Base-by-base conservation (phyloP, 2,888 invertebrate genomes). In the Cabera pusaria region DNA sequence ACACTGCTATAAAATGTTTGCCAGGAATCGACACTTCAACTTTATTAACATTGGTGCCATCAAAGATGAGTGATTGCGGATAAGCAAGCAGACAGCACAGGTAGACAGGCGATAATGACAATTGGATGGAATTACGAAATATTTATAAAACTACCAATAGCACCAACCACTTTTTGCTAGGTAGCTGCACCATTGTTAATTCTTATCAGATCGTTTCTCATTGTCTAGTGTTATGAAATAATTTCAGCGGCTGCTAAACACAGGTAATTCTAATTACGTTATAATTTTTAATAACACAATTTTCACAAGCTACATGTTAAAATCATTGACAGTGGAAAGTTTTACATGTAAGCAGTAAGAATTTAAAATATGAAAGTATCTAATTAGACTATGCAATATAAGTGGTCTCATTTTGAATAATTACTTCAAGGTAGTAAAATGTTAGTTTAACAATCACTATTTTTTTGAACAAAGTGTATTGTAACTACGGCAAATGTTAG, bases 321-420 rank as follows among this genome's bases (percentile, higher is more conserved):
- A 24, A 16, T 23, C 22, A 40, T 19, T 35, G 40, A 38, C 24
- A 33, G 28, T 29, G 24, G 42, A 49, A 49, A 49, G 49, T 39
- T 9, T 36, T 34, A 32, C 35, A 31, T 32, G 25, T 18, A 29
- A 28, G 10, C 20, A 8, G 14, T 26, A 51, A 47, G 45, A 48
- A 53, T 51, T 57, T 56, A 55, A 60, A 63, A 60, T 60, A 61
- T 52, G 72, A 74, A 75, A 75, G 70, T 62, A 57, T 46, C 49
- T 68, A 68, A 75, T 71, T 69, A 58, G 49, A 64, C 56, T 52
- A 61, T 59, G 59, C 62, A 59, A 56, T 59, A 64, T 61, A 57
- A 66, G 64, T 63, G 19, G 24, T 44, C 59, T 60, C 52, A n/a
- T n/a, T n/a, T n/a, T n/a, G n/a, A n/a, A n/a, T n/a, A n/a, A n/a